Evolutionary conservation across 2,113 vertebrate species (phyloP).

Genomic region (Hippocampus mohnikei): DNA sequence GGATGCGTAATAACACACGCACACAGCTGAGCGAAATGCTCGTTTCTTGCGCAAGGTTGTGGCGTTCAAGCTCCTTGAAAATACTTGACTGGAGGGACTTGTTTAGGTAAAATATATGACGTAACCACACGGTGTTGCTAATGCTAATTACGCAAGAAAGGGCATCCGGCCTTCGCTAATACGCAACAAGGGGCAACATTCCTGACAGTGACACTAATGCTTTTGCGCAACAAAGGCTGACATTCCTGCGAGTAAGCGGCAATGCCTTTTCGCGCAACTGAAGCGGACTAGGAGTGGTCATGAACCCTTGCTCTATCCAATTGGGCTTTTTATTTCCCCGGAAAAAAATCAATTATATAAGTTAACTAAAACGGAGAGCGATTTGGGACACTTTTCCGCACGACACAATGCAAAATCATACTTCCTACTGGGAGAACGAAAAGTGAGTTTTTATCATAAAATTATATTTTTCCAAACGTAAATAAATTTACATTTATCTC

Average conservation of each 20-base stretch:
- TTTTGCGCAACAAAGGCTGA: slow-evolving; percentile 7
- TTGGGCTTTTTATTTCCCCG: neutral
- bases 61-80: neutral
- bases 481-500: too few relatives aligned
- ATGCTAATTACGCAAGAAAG: slow-evolving; percentile 1
- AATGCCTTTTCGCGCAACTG: neutral
- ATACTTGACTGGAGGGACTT: neutral
- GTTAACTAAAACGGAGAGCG: neutral
- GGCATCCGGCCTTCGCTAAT: neutral
- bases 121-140: neutral
- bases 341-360: too few relatives aligned
- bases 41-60: neutral
- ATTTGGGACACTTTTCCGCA: neutral
- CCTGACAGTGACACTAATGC: neutral
- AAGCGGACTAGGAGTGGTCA: neutral
- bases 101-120: neutral
- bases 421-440: neutral
- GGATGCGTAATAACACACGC: too few relatives aligned
- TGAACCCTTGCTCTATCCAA: neutral
- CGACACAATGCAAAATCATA: neutral
- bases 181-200: neutral
- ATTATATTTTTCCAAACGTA: too few relatives aligned
- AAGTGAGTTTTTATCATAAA: neutral
- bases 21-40: neutral
- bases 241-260: neutral